Conservation (phyloP, 2,797 vertebrate genomes). For the Alosa sapidissima region DNA sequence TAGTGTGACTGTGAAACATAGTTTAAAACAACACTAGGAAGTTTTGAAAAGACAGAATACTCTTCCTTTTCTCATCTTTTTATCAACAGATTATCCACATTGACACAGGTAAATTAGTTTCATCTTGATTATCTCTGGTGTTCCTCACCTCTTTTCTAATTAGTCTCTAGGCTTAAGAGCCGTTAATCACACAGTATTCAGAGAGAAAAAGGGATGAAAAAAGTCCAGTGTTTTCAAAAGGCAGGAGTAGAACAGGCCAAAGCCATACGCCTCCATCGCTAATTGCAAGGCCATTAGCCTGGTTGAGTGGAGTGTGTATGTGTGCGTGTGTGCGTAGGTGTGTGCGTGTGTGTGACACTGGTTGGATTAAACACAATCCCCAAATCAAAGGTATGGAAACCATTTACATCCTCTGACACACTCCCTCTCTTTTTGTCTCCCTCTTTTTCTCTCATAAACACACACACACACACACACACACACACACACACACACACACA, state of each 20-base stretch:
- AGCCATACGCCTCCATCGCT: too few species aligned
- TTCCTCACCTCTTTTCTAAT: constrained; percentile 61
- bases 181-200: constrained; percentile 63
- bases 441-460: not conserved
- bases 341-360: not conserved
- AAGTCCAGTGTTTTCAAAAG: too few species aligned
- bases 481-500: constrained; percentile 26
- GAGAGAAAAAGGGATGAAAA: too few species aligned
- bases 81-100: constrained; percentile 42
- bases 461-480: constrained; percentile 26
- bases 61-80: constrained; percentile 54
- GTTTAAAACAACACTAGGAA: too few species aligned
- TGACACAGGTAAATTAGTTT: constrained; percentile 65
- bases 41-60: not conserved
- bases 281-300: too few species aligned
- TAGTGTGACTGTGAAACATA: too few species aligned
- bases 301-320: not conserved
- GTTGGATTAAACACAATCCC: too few species aligned
- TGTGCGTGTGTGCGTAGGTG: constrained; percentile 7
- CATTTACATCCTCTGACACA: too few species aligned
- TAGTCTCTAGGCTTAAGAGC: constrained; percentile 52
- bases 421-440: too few species aligned
- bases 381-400: too few species aligned
- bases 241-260: too few species aligned
- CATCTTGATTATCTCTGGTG: constrained; percentile 68